These are phyloP conservation scores for Enteromius afrohamiltoni DNA, from an alignment of 2,797 vertebrate genomes.

Conservation along the genomic window DNA sequence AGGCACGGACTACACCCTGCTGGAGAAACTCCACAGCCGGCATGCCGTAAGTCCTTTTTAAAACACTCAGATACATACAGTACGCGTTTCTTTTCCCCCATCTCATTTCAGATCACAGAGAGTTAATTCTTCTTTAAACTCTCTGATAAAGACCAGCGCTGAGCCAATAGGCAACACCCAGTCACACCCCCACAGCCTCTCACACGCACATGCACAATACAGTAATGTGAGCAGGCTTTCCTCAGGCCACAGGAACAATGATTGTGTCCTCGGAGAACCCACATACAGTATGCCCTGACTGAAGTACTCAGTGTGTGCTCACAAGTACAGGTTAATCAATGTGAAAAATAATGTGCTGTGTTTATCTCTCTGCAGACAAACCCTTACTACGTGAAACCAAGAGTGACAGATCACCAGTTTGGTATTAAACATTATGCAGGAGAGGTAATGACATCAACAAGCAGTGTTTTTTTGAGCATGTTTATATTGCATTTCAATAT, in stretches of 20 bases:
- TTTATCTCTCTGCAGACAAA: constrained; percentile 80
- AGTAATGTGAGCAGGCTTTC: constrained; percentile 72
- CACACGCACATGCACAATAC: constrained; percentile 62
- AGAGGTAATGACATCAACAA: constrained; percentile 79
- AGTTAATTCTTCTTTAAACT: constrained; percentile 45
- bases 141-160: constrained; percentile 26
- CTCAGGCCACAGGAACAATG: constrained; percentile 64
- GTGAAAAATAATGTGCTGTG: constrained; percentile 19
- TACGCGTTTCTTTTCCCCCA: background rate
- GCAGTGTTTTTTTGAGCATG: background rate
- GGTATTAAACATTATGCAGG: constrained; percentile 94
- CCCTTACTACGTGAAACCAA: constrained; percentile 89
- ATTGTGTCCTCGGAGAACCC: constrained; percentile 60
- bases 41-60: constrained; percentile 81
- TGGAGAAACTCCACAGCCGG: constrained; percentile 92
- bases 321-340: background rate
- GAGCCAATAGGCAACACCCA: constrained; percentile 43
- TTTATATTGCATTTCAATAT: background rate
- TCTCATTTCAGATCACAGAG: constrained; percentile 36
- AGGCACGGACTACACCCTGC: constrained; percentile 91
- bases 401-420: constrained; percentile 91
- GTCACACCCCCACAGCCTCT: constrained; percentile 49
- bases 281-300: constrained; percentile 57
- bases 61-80: constrained; percentile 19
- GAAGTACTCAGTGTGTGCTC: constrained; percentile 37